Evolutionary conservation across 2,797 vertebrate genomes (phyloP).

Genomic region (Rhincodon typus): DNA sequence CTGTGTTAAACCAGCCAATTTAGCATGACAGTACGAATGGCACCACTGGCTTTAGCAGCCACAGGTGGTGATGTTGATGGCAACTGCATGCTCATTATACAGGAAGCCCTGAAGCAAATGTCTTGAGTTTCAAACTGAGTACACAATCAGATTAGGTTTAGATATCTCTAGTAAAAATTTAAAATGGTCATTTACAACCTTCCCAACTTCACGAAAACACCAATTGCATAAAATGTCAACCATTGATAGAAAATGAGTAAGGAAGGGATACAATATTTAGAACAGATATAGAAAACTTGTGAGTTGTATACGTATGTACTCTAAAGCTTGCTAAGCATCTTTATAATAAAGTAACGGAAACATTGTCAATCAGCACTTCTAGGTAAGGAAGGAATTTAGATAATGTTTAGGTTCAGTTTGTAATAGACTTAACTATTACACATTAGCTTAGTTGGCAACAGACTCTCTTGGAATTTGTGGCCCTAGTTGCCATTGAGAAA

Average conservation of each 20-base stretch:
- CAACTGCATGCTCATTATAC: neutral
- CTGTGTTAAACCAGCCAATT: neutral
- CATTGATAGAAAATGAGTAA: neutral
- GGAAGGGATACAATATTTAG: neutral
- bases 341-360: neutral
- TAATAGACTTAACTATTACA: neutral
- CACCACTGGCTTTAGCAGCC: neutral
- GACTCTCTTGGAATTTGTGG: no score
- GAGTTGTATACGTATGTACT: neutral
- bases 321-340: neutral
- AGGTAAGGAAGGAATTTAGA: neutral
- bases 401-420: neutral
- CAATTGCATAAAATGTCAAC: neutral
- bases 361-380: neutral
- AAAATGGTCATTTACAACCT: neutral
- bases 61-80: neutral
- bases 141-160: neutral
- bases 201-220: neutral
- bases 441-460: no score
- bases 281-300: neutral
- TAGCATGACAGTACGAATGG: neutral
- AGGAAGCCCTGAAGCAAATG: neutral
- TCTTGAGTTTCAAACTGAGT: neutral
- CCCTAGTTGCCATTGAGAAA: no score
- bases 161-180: neutral